Evolutionary conservation across 2,888 invertebrate genomes (phyloP), one percentile per base, ranked within the genome.

Genomic region (Ectemnius cavifrons): DNA sequence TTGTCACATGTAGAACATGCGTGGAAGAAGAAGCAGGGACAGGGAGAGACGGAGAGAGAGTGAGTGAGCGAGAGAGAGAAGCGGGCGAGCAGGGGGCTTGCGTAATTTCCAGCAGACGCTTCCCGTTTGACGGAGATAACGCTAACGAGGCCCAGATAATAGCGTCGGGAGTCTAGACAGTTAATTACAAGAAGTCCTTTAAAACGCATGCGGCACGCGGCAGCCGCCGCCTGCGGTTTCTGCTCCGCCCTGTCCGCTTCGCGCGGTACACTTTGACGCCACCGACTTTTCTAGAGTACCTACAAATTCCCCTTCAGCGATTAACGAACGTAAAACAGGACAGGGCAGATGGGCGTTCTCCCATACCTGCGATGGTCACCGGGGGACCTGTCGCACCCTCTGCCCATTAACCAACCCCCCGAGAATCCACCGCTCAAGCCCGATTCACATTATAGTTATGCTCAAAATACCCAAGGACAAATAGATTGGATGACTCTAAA

Each of bases 71-170:
- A 52, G n/a, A 13, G 52, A 0, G 52, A 52, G 52, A 14, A 16
- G 52, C 16, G 52, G 52, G n/a, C 13, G 16, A 11, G 47, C 47
- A 47, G 13, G 47, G 2, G 52, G 64, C 68, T 77, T 63, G 73
- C 67, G 77, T 77, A 77, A 77, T 77, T 77, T 77, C 62, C 77
- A 77, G 64, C 77, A 77, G 77, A 70, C 75, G 84, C 86, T 89
- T 89, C 87, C 87, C 88, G 88, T 87, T 88, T 86, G 87, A 81
- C 85, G 84, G 87, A 88, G 89, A 89, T 89, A 89, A 89, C 87
- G 87, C 84, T 89, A 89, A 89, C 89, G 86, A 88, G 87, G 84
- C 84, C 84, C 86, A 88, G 89, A 89, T 89, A 89, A 88, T 88
- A 87, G 86, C 85, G 87, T 85, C 86, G 85, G 83, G 84, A 86